Base-by-base conservation (phyloP, 2,888 invertebrate genomes). In the Macaria liturata region DNA sequence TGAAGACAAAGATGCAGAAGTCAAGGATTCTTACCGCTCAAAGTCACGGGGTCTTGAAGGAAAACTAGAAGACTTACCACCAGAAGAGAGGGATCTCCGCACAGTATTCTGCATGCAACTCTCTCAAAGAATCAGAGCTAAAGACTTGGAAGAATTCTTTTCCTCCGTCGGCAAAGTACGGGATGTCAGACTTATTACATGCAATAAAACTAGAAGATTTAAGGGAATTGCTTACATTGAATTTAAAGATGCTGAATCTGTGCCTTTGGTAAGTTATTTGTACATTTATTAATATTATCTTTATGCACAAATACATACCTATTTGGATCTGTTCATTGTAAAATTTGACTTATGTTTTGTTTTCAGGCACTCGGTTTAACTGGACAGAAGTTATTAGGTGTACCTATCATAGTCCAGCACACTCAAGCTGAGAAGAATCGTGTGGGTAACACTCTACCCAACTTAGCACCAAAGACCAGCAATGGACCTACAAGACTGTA, bases 191-290 rank as follows among this genome's bases (percentile, higher is more conserved):
- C 95, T 99, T 71, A 99, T 99, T 59, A 98, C 98, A 57, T 99
- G 99, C 88, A 99, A 99, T 88, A 99, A 99, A 88, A 99, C 99
- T 0, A 95, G 99, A 78, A 93, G 99, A 68, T 99, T 99, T 78
- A 99, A 99, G 90, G 99, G 99, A 47, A 99, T 99, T 74, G 98
- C 99, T n/a, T 99, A 99, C 81, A 98, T 99, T 61, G 99, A 99
- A 90, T 99, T 99, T 83, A 96, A 97, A 86, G 99, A 99, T 91
- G 97, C 98, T 0, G 99, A 99, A 90, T 98, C 98, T 64, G 99
- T 99, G 6, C 96, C 98, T 59, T 91, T 99, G 92, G 97, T 97
- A 87, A 94, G 94, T 42, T 20, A 20, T 20, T 20, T 20, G 20
- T 20, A 20, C 20, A 20, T 20, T 20, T 20, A 20, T 20, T 20